Base-by-base conservation (phyloP, 2,888 invertebrate species). In the Melieria picta region DNA sequence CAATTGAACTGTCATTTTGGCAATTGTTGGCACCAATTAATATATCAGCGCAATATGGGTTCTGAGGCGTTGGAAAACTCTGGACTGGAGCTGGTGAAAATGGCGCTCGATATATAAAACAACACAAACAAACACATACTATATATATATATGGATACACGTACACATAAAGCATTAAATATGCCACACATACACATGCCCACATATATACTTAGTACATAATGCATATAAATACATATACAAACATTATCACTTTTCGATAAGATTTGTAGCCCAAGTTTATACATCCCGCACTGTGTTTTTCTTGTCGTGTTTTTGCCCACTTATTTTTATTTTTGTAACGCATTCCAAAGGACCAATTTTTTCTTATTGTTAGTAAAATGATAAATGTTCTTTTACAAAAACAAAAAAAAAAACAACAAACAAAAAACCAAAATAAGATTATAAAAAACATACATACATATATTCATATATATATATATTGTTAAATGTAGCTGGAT, bases 321-420 rank as follows among this genome's bases (percentile, higher is more conserved):
- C 56, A 63, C 42, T 50, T 55, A 65, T 69, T 9, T 57, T 64
- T 68, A 60, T 71, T 64, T 69, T 75, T 77, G 79, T 77, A 80
- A 82, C 81, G 80, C 81, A 83, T 83, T 83, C 82, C 82, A 83
- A 83, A 83, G 83, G 81, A 82, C 81, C 82, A 82, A 81, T 74
- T 55, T 67, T 66, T 56, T 67, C 56, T 66, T 63, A 56, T 57
- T 60, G 57, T 48, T 52, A 5, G 4, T 48, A 55, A 57, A 65
- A 62, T 67, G 72, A 65, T 73, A 61, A 72, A 66, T 62, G 46
- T 55, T 67, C 45, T 58, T 4, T 45, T 6, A 10, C 43, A 42
- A 11, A 50, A 48, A 1, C 7, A 45, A 45, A 56, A 16, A 13
- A 65, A 45, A 9, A 46, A 30, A 55, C 45, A 45, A 43, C 9